Evolutionary conservation across 2,113 vertebrate species (phyloP).

Genomic region (Hemibagrus wyckioides): DNA sequence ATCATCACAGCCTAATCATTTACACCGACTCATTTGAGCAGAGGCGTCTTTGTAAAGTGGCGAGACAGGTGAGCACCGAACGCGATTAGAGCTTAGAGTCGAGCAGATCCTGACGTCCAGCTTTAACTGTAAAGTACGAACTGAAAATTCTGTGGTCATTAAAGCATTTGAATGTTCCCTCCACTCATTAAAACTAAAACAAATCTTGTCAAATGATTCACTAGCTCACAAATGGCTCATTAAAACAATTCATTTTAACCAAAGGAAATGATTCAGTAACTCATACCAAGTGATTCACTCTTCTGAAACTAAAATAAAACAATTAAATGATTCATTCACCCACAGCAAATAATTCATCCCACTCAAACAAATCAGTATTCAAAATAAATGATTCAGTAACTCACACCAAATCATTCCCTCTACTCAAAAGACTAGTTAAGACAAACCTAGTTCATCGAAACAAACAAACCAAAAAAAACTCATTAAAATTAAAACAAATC

Average conservation of each 20-base stretch:
- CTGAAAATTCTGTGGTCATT: neutral
- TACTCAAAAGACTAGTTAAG: neutral
- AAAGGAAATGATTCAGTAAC: neutral
- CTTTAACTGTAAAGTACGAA: neutral
- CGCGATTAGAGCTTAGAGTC: neutral
- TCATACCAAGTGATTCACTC: neutral
- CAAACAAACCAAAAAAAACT: neutral
- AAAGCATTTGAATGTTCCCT: neutral
- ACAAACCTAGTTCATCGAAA: no score
- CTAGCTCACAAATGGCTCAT: neutral
- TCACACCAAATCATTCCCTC: no score
- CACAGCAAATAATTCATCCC: neutral
- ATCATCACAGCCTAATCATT: constrained; percentile 1
- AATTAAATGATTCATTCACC: neutral
- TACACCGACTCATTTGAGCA: constrained; percentile 1
- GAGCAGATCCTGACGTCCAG: neutral
- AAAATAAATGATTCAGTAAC: no score
- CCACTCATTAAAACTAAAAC: neutral
- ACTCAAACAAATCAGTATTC: no score
- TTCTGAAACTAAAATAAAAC: neutral
- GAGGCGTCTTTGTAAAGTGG: neutral
- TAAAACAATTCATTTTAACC: neutral
- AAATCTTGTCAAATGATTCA: neutral
- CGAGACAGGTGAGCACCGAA: neutral
- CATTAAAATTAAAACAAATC: neutral